phyloP scores from a whole-genome alignment of 2,113 vertebrate genomes.

The Hirundichthys speculiger region DNA sequence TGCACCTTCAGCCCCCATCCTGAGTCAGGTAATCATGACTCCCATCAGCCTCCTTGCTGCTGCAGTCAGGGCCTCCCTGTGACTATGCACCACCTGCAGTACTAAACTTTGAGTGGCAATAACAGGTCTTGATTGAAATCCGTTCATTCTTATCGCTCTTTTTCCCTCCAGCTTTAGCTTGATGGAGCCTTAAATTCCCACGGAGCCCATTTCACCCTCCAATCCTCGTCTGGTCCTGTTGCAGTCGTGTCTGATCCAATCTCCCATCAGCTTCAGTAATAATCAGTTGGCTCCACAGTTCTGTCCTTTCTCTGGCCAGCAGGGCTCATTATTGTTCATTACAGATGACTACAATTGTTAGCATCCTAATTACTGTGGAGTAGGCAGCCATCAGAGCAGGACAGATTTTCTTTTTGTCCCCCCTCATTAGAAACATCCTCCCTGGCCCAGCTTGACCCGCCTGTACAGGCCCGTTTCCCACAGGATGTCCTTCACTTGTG shows the following conservation, averaged over 20 bases:
- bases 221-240: neutral
- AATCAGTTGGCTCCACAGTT: conserved; percentile 11
- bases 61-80: neutral
- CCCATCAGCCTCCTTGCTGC: conserved; percentile 22
- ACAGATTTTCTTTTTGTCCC: neutral
- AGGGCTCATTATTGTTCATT: conserved; percentile 48
- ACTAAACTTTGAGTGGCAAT: neutral
- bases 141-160: neutral
- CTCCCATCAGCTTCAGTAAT: conserved; percentile 29
- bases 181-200: conserved; percentile 10
- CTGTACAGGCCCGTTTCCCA: neutral
- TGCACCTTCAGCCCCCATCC: conserved; percentile 18
- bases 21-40: conserved; percentile 35
- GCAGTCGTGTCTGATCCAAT: neutral
- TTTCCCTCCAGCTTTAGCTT: neutral
- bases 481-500: neutral
- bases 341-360: conserved; percentile 40
- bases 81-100: conserved; percentile 10
- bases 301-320: conserved; percentile 20
- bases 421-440: conserved; percentile 24
- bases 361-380: conserved; percentile 44
- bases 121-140: conserved; percentile 15
- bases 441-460: conserved; percentile 1
- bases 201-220: neutral
- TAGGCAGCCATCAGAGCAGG: neutral